Evolutionary conservation across 2,113 vertebrate species (phyloP).

Genomic region (Marmota monax): DNA sequence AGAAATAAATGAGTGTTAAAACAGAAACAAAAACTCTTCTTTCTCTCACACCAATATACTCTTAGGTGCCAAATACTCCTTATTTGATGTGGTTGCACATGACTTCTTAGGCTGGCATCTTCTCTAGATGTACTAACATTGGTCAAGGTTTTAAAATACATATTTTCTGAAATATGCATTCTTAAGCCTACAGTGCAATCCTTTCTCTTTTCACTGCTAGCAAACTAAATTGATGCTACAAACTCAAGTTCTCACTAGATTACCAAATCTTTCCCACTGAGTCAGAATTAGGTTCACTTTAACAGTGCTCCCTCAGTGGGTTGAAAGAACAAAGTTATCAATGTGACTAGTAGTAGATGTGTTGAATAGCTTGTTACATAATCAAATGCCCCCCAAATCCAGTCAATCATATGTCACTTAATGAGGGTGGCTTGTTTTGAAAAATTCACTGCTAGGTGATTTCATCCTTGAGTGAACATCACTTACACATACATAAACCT

Average conservation of each 20-base stretch:
- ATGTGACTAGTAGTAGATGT: neutral
- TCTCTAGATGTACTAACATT: neutral
- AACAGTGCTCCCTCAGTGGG: neutral
- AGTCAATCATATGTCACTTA: neutral
- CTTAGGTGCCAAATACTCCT: neutral
- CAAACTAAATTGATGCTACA: neutral
- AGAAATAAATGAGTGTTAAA: neutral
- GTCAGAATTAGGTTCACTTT: neutral
- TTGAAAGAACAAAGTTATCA: constrained; percentile 1
- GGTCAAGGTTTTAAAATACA: constrained; percentile 5
- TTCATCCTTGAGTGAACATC: neutral
- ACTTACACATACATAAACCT: neutral
- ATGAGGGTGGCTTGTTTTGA: neutral
- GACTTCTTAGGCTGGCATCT: neutral
- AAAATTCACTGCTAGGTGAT: neutral
- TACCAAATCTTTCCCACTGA: neutral
- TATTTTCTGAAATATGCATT: constrained; percentile 11
- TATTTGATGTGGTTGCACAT: neutral
- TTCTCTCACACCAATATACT: neutral
- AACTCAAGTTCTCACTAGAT: neutral
- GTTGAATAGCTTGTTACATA: constrained; percentile 15
- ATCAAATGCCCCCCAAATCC: neutral
- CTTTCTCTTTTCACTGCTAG: constrained; percentile 5
- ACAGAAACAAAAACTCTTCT: neutral
- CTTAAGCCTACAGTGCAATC: neutral